phyloP scores from a whole-genome alignment of 2,113 vertebrate genomes.

The Phalacrocorax pelagicus region DNA sequence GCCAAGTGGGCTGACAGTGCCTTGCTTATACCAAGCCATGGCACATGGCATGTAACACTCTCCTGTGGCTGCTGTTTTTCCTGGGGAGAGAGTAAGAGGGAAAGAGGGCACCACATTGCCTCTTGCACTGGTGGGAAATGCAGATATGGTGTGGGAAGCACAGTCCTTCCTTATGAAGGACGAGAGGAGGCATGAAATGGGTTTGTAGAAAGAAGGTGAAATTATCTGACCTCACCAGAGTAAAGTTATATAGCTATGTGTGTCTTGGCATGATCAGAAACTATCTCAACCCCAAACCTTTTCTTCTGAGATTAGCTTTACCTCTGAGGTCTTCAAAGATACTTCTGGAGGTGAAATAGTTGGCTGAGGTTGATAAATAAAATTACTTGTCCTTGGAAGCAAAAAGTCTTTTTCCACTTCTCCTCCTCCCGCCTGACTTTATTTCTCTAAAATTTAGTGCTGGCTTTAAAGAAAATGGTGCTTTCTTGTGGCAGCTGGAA shows the following conservation, averaged over 20 bases:
- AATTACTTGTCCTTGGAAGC: background rate
- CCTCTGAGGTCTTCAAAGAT: background rate
- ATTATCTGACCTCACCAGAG: background rate
- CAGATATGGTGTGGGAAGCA: background rate
- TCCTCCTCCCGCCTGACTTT: background rate
- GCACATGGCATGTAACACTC: fast-evolving
- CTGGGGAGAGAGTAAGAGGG: background rate
- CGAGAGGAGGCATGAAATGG: background rate
- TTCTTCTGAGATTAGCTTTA: background rate
- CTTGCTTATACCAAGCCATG: fast-evolving
- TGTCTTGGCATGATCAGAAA: background rate
- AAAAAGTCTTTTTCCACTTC: background rate
- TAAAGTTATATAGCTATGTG: background rate
- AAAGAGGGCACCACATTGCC: background rate
- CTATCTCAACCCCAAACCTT: background rate
- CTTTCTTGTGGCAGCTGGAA: background rate
- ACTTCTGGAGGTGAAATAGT: background rate
- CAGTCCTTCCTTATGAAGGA: fast-evolving
- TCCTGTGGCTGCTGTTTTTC: background rate
- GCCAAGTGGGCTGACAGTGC: background rate
- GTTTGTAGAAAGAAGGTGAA: background rate
- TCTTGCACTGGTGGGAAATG: background rate
- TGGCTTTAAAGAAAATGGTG: background rate
- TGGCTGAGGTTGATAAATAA: background rate
- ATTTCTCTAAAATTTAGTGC: background rate